Conservation (phyloP, 2,888 invertebrate genomes). For the Caradrina clavipalpis region DNA sequence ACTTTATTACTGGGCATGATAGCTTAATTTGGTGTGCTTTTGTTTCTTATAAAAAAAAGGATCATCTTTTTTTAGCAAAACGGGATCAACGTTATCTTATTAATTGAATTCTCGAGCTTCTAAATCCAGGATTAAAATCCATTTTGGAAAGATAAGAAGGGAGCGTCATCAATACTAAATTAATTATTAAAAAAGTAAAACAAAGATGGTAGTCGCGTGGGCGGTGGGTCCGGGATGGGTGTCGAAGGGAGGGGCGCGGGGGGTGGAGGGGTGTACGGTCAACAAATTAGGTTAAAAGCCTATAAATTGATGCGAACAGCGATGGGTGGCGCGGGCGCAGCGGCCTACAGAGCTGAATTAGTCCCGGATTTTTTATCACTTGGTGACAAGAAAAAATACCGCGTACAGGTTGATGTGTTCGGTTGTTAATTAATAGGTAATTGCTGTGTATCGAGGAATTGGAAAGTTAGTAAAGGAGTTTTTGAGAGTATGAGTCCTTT, state of each 20-base stretch:
- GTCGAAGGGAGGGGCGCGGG: slow-evolving; percentile 49
- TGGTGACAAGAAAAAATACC: slow-evolving; percentile 85
- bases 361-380: slow-evolving; percentile 87
- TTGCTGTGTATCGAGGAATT: slow-evolving; percentile 1
- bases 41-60: slow-evolving; percentile 65
- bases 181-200: slow-evolving; percentile 78
- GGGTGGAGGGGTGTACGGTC: slow-evolving; percentile 66
- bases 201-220: slow-evolving; percentile 74
- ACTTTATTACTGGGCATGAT: slow-evolving; percentile 84
- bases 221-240: slow-evolving; percentile 67
- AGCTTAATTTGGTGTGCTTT: slow-evolving; percentile 84
- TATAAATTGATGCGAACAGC: slow-evolving; percentile 89
- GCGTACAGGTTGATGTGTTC: slow-evolving; percentile 77
- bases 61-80: slow-evolving; percentile 73
- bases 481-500: too few species aligned
- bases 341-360: slow-evolving; percentile 85
- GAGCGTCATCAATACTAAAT: slow-evolving; percentile 76
- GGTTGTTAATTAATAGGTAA: slow-evolving; percentile 14
- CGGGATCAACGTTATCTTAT: slow-evolving; percentile 72
- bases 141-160: slow-evolving; percentile 73
- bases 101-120: slow-evolving; percentile 75
- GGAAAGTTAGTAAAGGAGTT: not conserved
- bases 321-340: slow-evolving; percentile 86
- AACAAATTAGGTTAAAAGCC: slow-evolving; percentile 91
- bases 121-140: slow-evolving; percentile 77